Conservation (phyloP, 2,797 vertebrate genomes). For the Denticeps clupeoides region DNA sequence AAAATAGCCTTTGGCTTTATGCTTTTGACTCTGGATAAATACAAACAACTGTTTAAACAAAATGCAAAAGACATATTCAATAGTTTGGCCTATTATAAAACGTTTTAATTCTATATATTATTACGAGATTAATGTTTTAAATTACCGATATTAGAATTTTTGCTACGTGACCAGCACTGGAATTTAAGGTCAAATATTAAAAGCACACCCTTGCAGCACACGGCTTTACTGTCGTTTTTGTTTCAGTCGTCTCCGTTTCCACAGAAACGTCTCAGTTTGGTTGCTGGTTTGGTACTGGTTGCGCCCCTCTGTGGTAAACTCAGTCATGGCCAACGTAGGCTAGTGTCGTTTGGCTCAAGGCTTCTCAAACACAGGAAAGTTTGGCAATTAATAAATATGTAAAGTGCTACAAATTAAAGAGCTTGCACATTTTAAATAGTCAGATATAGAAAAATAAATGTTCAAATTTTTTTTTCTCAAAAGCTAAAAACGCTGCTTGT, state of each 20-base stretch:
- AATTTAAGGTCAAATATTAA: too few relatives aligned
- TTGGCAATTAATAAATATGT: conserved; percentile 32
- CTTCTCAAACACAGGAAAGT: conserved; percentile 33
- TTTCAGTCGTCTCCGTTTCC: too few relatives aligned
- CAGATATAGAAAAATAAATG: too few relatives aligned
- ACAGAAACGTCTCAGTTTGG: conserved; percentile 1
- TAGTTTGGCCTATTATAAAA: too few relatives aligned
- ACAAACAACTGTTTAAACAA: not conserved
- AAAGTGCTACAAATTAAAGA: conserved; percentile 42
- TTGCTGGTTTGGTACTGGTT: conserved; percentile 19
- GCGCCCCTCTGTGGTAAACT: conserved; percentile 18
- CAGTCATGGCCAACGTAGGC: conserved; percentile 24
- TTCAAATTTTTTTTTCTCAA: too few relatives aligned
- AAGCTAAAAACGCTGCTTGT: too few relatives aligned
- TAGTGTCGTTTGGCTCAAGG: conserved; percentile 37
- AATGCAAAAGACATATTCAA: too few relatives aligned
- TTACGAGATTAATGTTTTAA: too few relatives aligned
- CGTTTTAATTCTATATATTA: too few relatives aligned
- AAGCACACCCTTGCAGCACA: conserved; percentile 14
- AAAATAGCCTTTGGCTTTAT: conserved; percentile 29
- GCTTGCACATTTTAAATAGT: not conserved
- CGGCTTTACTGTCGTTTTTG: too few relatives aligned
- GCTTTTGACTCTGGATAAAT: conserved; percentile 25
- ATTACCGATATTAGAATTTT: conserved; percentile 9
- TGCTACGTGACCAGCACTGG: conserved; percentile 20